Evolutionary conservation across 2,888 invertebrate species (phyloP).

Genomic region (Antitype chi): DNA sequence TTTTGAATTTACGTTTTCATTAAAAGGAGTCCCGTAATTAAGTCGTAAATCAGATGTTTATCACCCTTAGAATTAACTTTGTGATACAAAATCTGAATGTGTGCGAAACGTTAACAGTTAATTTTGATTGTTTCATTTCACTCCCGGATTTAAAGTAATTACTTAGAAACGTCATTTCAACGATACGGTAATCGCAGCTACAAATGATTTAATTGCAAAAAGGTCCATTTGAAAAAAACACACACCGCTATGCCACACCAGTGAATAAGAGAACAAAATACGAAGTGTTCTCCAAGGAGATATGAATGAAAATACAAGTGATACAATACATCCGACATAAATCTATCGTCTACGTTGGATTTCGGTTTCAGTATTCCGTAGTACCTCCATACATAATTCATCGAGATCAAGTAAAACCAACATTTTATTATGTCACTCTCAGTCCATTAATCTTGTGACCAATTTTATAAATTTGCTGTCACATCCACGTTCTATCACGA

Average conservation of each 20-base stretch:
- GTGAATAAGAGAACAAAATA: background rate
- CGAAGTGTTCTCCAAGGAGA: background rate
- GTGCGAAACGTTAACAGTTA: conserved; percentile 43
- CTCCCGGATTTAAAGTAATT: conserved; percentile 34
- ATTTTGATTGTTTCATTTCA: conserved; percentile 53
- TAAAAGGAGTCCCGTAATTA: conserved; percentile 64
- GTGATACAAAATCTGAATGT: conserved; percentile 57
- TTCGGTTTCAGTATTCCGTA: conserved; percentile 30
- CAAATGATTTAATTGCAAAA: conserved; percentile 5
- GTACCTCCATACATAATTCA: conserved; percentile 44
- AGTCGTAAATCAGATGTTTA: conserved; percentile 67
- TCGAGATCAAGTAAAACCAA: conserved; percentile 61
- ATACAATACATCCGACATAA: conserved; percentile 28
- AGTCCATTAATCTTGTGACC: conserved; percentile 71
- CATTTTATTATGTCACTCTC: conserved; percentile 65
- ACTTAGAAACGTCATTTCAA: conserved; percentile 14
- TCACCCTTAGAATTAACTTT: conserved; percentile 60
- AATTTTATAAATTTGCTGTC: conserved; percentile 74
- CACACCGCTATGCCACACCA: background rate
- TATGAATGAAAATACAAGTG: conserved; percentile 26
- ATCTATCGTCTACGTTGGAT: conserved; percentile 13
- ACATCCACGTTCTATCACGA: conserved; percentile 72
- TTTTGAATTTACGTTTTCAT: conserved; percentile 60
- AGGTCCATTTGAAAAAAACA: background rate
- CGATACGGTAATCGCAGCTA: conserved; percentile 4